These are phyloP conservation scores for Pissodes strobi DNA, from an alignment of 1,140 invertebrate genomes.

Conservation along the genomic window DNA sequence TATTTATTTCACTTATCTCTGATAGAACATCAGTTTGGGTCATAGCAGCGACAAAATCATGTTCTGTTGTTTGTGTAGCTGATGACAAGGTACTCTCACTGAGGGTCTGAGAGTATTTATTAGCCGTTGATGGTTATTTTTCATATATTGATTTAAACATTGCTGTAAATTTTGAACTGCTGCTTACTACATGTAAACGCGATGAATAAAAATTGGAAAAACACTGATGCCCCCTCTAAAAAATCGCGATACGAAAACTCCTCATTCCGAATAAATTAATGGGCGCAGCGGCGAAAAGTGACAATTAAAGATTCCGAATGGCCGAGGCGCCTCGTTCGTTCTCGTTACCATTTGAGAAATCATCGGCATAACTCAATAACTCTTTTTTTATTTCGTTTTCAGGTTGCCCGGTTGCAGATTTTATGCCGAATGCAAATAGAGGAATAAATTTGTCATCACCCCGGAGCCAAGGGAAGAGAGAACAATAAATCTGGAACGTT, in stretches of 20 bases:
- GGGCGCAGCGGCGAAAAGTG: slow-evolving; percentile 21
- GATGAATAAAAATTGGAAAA: too few species aligned
- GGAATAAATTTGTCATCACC: slow-evolving; percentile 38
- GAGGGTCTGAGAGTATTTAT: too few species aligned
- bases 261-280: slow-evolving; percentile 21
- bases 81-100: too few species aligned
- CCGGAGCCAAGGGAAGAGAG: slow-evolving; percentile 12
- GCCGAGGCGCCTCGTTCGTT: slow-evolving; percentile 35
- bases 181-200: too few species aligned
- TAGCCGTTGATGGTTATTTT: too few species aligned
- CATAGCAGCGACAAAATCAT: too few species aligned
- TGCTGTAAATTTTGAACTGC: too few species aligned
- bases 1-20: too few species aligned
- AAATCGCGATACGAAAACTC: slow-evolving; percentile 31
- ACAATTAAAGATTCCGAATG: slow-evolving; percentile 34
- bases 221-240: too few species aligned
- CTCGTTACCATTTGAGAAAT: slow-evolving; percentile 38
- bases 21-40: too few species aligned
- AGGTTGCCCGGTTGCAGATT: slow-evolving; percentile 25
- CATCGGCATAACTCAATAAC: slow-evolving; percentile 35
- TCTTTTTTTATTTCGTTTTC: slow-evolving; percentile 6
- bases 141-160: too few species aligned
- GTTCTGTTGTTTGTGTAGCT: too few species aligned
- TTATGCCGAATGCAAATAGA: slow-evolving; percentile 35
- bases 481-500: slow-evolving; percentile 12